Evolutionary conservation across 2,888 invertebrate species (phyloP).

Genomic region (Melanotus villosus): DNA sequence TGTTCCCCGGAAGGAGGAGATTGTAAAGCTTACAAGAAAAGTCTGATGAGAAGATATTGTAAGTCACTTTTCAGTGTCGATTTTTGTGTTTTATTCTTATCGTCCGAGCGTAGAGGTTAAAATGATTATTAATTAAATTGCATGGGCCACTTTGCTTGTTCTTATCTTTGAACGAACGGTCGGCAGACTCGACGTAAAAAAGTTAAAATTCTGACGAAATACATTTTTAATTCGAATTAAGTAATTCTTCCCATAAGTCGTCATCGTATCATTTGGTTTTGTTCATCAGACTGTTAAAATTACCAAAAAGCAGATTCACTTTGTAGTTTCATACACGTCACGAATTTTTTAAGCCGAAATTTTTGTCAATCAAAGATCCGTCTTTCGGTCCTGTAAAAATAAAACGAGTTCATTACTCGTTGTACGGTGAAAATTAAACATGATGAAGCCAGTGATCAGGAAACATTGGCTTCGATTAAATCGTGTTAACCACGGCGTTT

Average conservation of each 20-base stretch:
- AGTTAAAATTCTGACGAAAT: too few species aligned
- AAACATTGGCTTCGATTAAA: slow-evolving; percentile 38
- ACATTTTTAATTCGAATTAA: too few species aligned
- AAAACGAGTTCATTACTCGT: slow-evolving; percentile 26
- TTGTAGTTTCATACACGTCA: not conserved
- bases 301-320: not conserved
- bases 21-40: slow-evolving; percentile 87
- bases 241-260: too few species aligned
- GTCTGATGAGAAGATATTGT: slow-evolving; percentile 94
- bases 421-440: slow-evolving; percentile 14
- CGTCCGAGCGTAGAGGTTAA: too few species aligned
- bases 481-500: slow-evolving; percentile 38
- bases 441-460: slow-evolving; percentile 29
- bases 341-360: not conserved
- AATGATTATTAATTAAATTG: too few species aligned
- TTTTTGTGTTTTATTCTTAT: too few species aligned
- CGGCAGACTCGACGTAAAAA: too few species aligned
- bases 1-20: slow-evolving; percentile 75
- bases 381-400: not conserved
- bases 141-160: too few species aligned
- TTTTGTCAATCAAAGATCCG: slow-evolving; percentile 6
- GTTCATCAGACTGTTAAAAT: slow-evolving; percentile 7
- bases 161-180: too few species aligned
- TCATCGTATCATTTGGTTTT: too few species aligned
- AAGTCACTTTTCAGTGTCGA: slow-evolving; percentile 79